Conservation (phyloP, 2,888 invertebrate genomes). For the Zhuqinia jingwanae region DNA sequence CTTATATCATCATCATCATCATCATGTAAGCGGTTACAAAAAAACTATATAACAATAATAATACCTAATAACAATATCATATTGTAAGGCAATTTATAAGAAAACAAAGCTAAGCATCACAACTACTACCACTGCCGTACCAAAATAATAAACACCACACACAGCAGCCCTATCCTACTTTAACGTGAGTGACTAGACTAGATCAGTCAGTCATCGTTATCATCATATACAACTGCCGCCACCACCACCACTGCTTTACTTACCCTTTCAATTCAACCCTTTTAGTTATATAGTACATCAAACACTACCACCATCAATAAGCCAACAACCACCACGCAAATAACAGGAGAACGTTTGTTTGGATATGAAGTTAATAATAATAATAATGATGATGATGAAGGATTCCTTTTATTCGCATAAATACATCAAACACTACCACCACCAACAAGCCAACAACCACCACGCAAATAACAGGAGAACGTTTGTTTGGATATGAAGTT, state of each 20-base stretch:
- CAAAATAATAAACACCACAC: too few species aligned
- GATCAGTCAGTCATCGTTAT: conserved; percentile 59
- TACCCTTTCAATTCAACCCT: conserved; percentile 66
- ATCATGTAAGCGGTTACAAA: not conserved
- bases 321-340: not conserved
- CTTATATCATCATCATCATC: conserved; percentile 37
- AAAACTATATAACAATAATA: not conserved
- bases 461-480: conserved; percentile 13
- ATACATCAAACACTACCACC: conserved; percentile 17
- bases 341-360: conserved; percentile 21
- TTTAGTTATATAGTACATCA: conserved; percentile 51
- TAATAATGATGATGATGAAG: conserved; percentile 15
- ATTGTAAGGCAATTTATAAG: conserved; percentile 16
- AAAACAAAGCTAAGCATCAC: conserved; percentile 27
- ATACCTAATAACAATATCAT: not conserved
- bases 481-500: not conserved
- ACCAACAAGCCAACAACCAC: not conserved
- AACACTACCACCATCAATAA: too few species aligned
- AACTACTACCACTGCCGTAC: too few species aligned
- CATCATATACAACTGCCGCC: too few species aligned
- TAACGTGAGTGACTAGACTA: conserved; percentile 42
- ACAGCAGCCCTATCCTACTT: conserved; percentile 7
- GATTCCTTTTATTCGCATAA: not conserved
- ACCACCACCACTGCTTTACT: conserved; percentile 36
- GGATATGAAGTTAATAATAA: not conserved